Evolutionary conservation across 2,797 vertebrate species (phyloP), one percentile per base, ranked within the genome.

Genomic region (Sebastes cheni): DNA sequence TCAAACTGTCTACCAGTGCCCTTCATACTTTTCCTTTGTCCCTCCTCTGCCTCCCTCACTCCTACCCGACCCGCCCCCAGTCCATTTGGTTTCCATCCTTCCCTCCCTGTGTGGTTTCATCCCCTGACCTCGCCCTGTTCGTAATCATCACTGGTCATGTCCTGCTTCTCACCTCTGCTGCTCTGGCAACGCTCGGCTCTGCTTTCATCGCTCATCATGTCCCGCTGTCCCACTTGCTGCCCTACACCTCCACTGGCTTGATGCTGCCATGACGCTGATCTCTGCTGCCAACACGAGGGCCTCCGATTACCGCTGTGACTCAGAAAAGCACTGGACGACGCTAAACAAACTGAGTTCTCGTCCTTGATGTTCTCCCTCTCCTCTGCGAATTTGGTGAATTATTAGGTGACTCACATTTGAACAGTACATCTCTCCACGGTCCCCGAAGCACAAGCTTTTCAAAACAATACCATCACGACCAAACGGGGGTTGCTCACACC

Each of bases 81-180:
- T 81, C 86, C 67, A 36, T 88, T 86, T 27, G 12, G 59, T 86
- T 77, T 77, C 74, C 73, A 78, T 77, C 50, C 36, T 59, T 61
- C 56, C 5, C n/a, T 86, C 79, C 83, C 86, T 23, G 70, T 75
- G 78, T 23, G 36, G 52, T 68, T 77, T 88, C 72, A 60, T 83
- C 69, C 72, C 81, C 78, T 79, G 84, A 90, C 88, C 82, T 74
- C 67, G 20, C 56, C 73, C 83, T 86, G 85, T 70, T 83, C 14
- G 0, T 54, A 72, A 90, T 91, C 87, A 91, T 81, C 73, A 25
- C 83, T 6, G 67, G 79, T 85, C 88, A 72, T 79, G 88, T 89
- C 87, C 84, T 71, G 84, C 76, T 72, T 79, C 86, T 86, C 87
- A 91, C 89, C 90, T 92, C 79, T 83, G 84, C 71, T 60, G 64